Conservation (phyloP, 2,113 vertebrate species). For the Oceanodroma tethys region DNA sequence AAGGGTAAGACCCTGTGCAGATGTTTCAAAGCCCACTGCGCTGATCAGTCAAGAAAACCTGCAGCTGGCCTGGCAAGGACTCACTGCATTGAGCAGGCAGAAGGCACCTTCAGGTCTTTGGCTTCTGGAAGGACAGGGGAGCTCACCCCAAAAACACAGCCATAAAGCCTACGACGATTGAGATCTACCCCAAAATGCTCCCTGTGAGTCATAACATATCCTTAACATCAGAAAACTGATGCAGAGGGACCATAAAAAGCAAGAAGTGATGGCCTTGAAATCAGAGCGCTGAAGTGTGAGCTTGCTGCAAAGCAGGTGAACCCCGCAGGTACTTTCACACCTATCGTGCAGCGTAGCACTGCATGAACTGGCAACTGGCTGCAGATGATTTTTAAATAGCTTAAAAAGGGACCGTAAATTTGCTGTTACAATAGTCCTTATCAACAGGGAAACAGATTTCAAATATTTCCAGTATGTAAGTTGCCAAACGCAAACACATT, state of each 20-base stretch:
- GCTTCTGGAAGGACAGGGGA: not conserved
- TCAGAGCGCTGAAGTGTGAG: not conserved
- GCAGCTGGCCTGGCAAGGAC: not conserved
- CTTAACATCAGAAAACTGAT: not conserved
- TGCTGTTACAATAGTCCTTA: not conserved
- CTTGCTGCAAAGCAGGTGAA: not conserved
- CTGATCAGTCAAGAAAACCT: not conserved
- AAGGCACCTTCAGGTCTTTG: not conserved
- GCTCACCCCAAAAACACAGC: not conserved
- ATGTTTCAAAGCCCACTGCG: not conserved
- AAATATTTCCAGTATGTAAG: not conserved
- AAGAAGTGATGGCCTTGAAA: not conserved
- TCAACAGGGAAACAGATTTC: not conserved
- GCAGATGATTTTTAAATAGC: not conserved
- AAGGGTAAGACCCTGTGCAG: not conserved
- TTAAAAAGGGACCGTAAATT: not conserved
- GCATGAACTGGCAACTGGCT: not conserved
- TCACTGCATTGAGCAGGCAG: not conserved
- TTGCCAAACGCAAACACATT: not conserved
- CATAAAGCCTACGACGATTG: fast-evolving
- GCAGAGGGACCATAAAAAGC: not conserved
- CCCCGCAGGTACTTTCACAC: not conserved
- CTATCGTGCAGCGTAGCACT: fast-evolving
- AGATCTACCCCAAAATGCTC: not conserved
- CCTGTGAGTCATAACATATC: not conserved